A percentile compares a stretch with the other conserved stretches of the same genome.
Evolutionary conservation across 1,140 invertebrate species (phyloP).

Genomic region (Chironomus tepperi): DNA sequence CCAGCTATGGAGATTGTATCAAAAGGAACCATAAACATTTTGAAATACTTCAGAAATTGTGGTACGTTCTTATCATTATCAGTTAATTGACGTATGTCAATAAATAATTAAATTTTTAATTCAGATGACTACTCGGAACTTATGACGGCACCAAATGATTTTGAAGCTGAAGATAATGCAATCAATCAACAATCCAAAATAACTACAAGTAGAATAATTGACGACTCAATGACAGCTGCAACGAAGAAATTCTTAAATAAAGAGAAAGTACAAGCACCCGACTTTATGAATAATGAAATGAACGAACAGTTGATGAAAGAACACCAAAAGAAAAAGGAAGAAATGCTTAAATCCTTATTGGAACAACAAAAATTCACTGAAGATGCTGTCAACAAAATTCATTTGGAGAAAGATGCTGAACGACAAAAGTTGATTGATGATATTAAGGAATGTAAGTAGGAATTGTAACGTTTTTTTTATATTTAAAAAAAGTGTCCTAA

Average conservation of each 20-base stretch:
- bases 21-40: conserved; percentile 52
- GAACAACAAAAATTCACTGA: conserved; percentile 55
- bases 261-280: conserved; percentile 25
- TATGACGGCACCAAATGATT: background rate
- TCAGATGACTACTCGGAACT: background rate
- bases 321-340: conserved; percentile 25
- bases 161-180: background rate
- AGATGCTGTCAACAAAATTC: conserved; percentile 53
- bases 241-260: conserved; percentile 39
- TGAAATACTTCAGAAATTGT: conserved; percentile 48
- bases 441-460: conserved; percentile 42
- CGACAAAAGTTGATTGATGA: conserved; percentile 49
- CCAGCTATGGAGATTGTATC: conserved; percentile 50
- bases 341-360: conserved; percentile 46
- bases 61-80: too few relatives aligned
- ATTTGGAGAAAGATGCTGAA: conserved; percentile 53
- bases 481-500: conserved; percentile 25
- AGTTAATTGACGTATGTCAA: too few relatives aligned
- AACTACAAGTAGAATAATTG: conserved; percentile 18
- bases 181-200: background rate
- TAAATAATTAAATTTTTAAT: too few relatives aligned
- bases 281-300: conserved; percentile 6
- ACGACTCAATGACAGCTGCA: background rate
- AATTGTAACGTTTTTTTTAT: conserved; percentile 26
- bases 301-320: conserved; percentile 6